Evolutionary conservation across 2,113 vertebrate genomes (phyloP), one percentile per base, ranked within the genome.

Genomic region (Podocnemis expansa): DNA sequence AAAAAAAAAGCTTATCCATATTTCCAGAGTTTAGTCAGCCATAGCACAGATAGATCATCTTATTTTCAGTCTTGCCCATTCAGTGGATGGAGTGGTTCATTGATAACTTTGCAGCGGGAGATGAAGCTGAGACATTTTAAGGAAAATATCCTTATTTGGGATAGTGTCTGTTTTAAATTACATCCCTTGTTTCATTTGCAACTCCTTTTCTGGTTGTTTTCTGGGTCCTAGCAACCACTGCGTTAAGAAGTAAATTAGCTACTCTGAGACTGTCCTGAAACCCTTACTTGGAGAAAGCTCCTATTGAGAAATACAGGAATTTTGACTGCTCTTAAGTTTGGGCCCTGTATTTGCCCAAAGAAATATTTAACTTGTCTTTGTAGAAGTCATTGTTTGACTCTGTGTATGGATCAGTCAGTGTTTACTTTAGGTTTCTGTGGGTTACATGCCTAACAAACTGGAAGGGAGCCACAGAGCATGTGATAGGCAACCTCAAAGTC

Each of bases 141-240:
- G 95, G 91, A 56, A 89, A 92, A 93, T 25, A 90, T 91, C 93
- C 96, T 91, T 91, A 95, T 93, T 73, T 96, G 96, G 96, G 97
- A 96, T 96, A 89, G 79, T 84, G 80, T 88, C 89, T 96, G 96
- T 95, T 96, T 92, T 93, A 75, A 94, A 96, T 97, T 97, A 96
- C 85, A 90, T 87, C 89, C 87, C 93, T 70, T 89, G 90, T 85
- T 89, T 94, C 93, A 89, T 90, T 87, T 94, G 11, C 27, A 78
- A 81, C 93, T 93, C 89, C 73, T 92, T 85, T 75, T 49, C 0
- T 1, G 84, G 79, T 92, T 91, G 6, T 60, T 93, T 45, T 93
- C 97, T 93, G 94, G 97, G 97, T 98, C 98, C 97, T 93, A 97
- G 94, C 85, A 97, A 89, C 95, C 54, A 31, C 78, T 80, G 94